Conservation (phyloP, 2,797 vertebrate genomes). For the Girardinus metallicus region DNA sequence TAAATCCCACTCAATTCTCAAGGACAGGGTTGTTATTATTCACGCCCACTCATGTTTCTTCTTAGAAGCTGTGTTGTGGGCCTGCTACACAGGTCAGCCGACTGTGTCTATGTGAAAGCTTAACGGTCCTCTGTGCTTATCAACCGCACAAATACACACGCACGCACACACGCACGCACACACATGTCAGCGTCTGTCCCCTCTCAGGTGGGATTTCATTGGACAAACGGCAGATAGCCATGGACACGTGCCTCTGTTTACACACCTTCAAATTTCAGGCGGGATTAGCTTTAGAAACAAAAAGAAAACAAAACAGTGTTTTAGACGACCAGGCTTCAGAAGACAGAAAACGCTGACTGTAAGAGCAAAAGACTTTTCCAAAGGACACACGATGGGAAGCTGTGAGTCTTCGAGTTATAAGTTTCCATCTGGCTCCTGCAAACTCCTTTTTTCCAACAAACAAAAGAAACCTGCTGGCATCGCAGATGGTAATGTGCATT, state of each 20-base stretch:
- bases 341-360: no score
- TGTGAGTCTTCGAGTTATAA: conserved; percentile 51
- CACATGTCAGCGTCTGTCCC: conserved; percentile 37
- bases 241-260: conserved; percentile 74
- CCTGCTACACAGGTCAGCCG: conserved; percentile 2
- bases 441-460: conserved; percentile 21
- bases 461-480: conserved; percentile 6
- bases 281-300: conserved; percentile 54
- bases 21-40: conserved; percentile 19
- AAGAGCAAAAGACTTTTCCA: background rate
- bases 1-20: conserved; percentile 12
- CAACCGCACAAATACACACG: background rate
- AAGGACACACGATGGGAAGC: conserved; percentile 68
- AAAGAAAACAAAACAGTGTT: background rate
- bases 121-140: conserved; percentile 32
- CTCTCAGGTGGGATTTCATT: conserved; percentile 59
- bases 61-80: conserved; percentile 5
- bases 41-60: conserved; percentile 19
- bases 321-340: background rate
- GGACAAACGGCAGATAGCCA: conserved; percentile 59
- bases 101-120: conserved; percentile 4
- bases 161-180: background rate
- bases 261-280: conserved; percentile 80
- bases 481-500: conserved; percentile 55
- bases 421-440: conserved; percentile 4